Evolutionary conservation across 1,140 invertebrate genomes (phyloP), one percentile per base, ranked within the genome.

Genomic region (Zaprionus lachaisei): DNA sequence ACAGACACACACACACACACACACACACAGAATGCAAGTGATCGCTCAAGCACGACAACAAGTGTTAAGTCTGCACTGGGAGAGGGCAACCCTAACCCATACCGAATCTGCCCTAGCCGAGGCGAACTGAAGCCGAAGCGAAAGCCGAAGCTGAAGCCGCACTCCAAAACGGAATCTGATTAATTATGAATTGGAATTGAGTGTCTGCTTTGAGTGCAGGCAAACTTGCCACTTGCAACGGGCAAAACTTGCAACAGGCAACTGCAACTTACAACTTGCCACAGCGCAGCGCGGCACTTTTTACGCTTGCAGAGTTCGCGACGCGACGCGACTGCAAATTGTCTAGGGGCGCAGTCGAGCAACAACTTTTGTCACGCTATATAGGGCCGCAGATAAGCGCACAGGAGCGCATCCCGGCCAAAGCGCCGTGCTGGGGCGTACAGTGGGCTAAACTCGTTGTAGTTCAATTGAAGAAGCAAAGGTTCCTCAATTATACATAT

Each of bases 361-460:
- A 87, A 84, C 71, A 79, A 87, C 84, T 87, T 81, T 89, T 89
- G 83, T 89, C 83, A 87, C 83, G 83, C 79, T 67, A 80, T 70
- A 62, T 64, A 75, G 73, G 65, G 65, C 72, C 67, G 51, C 67
- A 68, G 75, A 78, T 76, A 57, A 66, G 44, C 51, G 12, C 11
- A 68, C 72, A 82, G 83, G 83, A 67, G 83, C 68, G 82, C 47
- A 49, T 17, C 28, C 12, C 57, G 31, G 11, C 6, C 31, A 9
- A 34, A 11, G 15, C 0, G 17, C 2, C 11, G 14, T 34, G 5
- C 31, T 34, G 1, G 31, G 56, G 12, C 58, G 14, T 6, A 44
- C 58, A 47, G 22, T 15, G 22, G 5, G 12, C n/a, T 9, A n/a
- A 3, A 24, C 12, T 28, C 11, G 2, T 20, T 49, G 17, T 11